Evolutionary conservation across 2,888 invertebrate species (phyloP), one percentile per base, ranked within the genome.

Genomic region (Tenodera sinensis): DNA sequence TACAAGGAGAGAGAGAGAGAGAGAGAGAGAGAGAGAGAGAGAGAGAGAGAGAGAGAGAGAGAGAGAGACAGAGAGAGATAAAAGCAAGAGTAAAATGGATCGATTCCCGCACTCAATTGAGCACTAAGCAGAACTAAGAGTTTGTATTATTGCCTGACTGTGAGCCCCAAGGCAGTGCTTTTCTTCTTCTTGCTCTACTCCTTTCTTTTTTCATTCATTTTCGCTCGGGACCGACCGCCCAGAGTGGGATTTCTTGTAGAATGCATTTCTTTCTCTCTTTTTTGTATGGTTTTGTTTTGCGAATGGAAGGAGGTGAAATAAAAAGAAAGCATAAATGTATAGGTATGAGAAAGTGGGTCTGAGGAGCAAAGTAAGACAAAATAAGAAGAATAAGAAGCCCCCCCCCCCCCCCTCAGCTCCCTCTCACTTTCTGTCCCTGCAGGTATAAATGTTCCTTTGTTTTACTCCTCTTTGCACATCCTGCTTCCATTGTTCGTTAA

Each of bases 71-170:
- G 30, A 15, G 85, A 85, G 85, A 85, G 27, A 8, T 27, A 28
- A 85, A 47, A 85, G 54, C 47, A 15, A 27, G 85, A 27, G 47
- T 3, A 84, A 42, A 84, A 6, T n/a, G 28, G 25, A 87, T 83
- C 87, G 87, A 87, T 87, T 82, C 83, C 42, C n/a, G 30, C 47
- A 88, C 89, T 88, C 88, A 85, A 89, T 89, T 88, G 89, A 85
- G 88, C 89, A 85, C 85, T 88, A 89, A 89, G 88, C 85, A 85
- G 86, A 88, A 83, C 85, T 88, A 89, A 89, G 88, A 88, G 88
- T 89, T 89, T 89, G 89, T 89, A 89, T 89, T 89, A 89, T 85
- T 83, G 83, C 28, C 54, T 28, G 54, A 34, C 86, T 42, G 71
- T 30, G 71, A 27, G 71, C 28, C 88, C 28, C 28, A 42, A 28